phyloP scores from a whole-genome alignment of 2,888 invertebrate genomes.

The Cerastis leucographa region DNA sequence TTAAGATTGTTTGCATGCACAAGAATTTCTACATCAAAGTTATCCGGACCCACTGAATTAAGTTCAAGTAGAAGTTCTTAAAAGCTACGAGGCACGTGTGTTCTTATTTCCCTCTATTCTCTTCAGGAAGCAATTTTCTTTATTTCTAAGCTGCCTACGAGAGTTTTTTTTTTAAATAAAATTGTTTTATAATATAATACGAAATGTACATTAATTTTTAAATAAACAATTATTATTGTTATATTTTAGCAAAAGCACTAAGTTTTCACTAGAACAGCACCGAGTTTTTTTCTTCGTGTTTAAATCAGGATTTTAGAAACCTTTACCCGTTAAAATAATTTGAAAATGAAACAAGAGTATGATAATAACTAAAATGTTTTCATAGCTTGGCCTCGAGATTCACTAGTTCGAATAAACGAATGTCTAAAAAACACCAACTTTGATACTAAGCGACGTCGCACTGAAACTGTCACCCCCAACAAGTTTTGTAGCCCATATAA shows the following conservation, averaged over 20 bases:
- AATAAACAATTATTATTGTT: too few species aligned
- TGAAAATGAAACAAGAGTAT: neutral
- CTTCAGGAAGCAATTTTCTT: slow-evolving; percentile 32
- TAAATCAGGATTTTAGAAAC: neutral
- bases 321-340: neutral
- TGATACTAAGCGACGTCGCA: neutral
- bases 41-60: slow-evolving; percentile 20
- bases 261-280: neutral
- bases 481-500: slow-evolving; percentile 36
- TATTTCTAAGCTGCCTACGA: slow-evolving; percentile 19
- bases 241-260: neutral
- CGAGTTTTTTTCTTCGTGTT: neutral
- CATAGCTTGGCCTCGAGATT: slow-evolving; percentile 1
- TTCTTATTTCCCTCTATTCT: slow-evolving; percentile 28
- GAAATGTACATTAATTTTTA: neutral
- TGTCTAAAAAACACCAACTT: slow-evolving; percentile 14
- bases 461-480: neutral
- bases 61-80: slow-evolving; percentile 31
- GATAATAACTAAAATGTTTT: neutral
- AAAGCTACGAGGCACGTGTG: slow-evolving; percentile 23
- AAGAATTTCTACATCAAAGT: slow-evolving; percentile 4
- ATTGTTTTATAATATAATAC: neutral
- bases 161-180: slow-evolving; percentile 18
- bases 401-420: neutral
- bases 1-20: slow-evolving; percentile 12